These are phyloP conservation scores for Tubulanus polymorphus DNA, from an alignment of 2,888 invertebrate species.

Conservation along the genomic window DNA sequence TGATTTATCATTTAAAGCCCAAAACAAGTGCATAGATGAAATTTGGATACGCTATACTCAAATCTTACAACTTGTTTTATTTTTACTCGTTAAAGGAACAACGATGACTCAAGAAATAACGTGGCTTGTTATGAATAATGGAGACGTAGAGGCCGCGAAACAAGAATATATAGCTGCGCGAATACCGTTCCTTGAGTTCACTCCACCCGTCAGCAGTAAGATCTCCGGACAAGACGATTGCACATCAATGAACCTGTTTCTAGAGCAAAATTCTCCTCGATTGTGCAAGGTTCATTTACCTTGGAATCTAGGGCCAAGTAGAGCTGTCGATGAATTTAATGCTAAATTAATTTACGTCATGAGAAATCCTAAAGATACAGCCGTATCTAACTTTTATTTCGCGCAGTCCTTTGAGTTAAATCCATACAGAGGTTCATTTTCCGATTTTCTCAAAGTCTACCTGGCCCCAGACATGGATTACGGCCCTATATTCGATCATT, in stretches of 20 bases:
- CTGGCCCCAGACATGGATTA: background rate
- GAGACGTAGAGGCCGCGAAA: background rate
- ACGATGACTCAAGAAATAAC: background rate
- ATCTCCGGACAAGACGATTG: no score
- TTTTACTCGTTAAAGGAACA: background rate
- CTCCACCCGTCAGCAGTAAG: no score
- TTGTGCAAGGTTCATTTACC: constrained; percentile 9
- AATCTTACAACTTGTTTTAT: no score
- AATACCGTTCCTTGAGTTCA: background rate
- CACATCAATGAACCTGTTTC: background rate
- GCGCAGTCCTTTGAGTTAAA: constrained; percentile 7
- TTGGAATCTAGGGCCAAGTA: background rate
- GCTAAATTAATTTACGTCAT: constrained; percentile 8
- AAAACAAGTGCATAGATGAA: no score
- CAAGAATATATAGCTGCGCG: background rate
- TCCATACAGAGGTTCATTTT: no score
- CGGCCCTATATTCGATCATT: constrained; percentile 11
- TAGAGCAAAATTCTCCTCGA: background rate
- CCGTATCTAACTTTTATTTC: constrained; percentile 15
- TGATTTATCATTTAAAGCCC: no score
- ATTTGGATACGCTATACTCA: no score
- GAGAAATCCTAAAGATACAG: constrained; percentile 11
- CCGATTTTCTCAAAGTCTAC: no score
- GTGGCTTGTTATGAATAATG: background rate
- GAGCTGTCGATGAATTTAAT: background rate